Percentiles rank a stretch among this genome's conserved stretches.
Evolutionary conservation across 2,888 invertebrate species (phyloP).

Genomic region (Drosophila emarginata): DNA sequence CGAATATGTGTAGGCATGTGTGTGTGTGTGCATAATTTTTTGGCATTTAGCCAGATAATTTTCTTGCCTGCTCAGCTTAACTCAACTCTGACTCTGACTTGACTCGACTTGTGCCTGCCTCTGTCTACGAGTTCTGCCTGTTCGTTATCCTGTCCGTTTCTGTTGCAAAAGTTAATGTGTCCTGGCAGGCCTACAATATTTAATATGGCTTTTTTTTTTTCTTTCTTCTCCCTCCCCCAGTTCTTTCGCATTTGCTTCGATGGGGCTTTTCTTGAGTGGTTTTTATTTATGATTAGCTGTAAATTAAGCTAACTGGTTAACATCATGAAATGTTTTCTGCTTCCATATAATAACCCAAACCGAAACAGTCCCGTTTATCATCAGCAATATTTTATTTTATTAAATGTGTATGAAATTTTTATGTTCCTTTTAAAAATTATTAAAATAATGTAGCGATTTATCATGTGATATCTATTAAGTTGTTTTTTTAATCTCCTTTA

Average conservation of each 20-base stretch:
- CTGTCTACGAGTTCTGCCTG: conserved; percentile 24
- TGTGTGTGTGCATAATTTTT: conserved; percentile 53
- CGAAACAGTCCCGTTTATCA: too few species aligned
- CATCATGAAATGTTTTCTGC: background rate
- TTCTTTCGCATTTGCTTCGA: background rate
- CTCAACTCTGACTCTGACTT: conserved; percentile 24
- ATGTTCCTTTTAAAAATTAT: too few species aligned
- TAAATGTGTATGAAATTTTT: too few species aligned
- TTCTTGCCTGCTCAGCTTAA: conserved; percentile 62
- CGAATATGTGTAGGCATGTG: conserved; percentile 4
- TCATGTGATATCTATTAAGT: too few species aligned
- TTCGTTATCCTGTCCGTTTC: conserved; percentile 40
- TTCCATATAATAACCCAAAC: background rate
- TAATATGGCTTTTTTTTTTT: conserved; percentile 30
- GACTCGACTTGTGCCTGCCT: conserved; percentile 18
- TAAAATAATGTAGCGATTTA: too few species aligned
- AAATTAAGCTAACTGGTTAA: background rate
- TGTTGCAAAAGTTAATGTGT: conserved; percentile 57
- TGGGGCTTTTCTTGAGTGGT: background rate
- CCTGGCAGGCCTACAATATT: conserved; percentile 57
- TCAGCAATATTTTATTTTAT: too few species aligned
- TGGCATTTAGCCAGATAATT: conserved; percentile 66
- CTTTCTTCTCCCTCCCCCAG: too few species aligned
- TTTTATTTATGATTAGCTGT: conserved; percentile 4
- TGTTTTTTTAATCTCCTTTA: too few species aligned